These are phyloP conservation scores for Papilio gigon DNA, from an alignment of 2,888 invertebrate species.

Conservation along the genomic window DNA sequence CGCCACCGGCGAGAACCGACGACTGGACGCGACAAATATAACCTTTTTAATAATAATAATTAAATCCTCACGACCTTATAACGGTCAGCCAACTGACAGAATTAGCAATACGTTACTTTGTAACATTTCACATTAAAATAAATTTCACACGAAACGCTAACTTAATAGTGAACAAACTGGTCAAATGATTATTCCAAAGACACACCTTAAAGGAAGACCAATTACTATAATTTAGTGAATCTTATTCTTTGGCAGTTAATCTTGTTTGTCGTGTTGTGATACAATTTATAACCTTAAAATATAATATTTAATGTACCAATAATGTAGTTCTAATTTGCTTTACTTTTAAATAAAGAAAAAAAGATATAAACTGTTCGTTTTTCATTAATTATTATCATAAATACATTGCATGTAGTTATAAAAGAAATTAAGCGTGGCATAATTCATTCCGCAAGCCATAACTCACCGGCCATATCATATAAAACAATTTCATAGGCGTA, in stretches of 20 bases:
- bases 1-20: slow-evolving; percentile 43
- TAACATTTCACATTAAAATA: not conserved
- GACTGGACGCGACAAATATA: slow-evolving; percentile 52
- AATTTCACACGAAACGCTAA: not conserved
- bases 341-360: not conserved
- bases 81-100: not conserved
- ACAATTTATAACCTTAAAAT: not conserved
- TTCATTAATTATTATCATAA: slow-evolving; percentile 2
- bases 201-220: no score
- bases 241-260: not conserved
- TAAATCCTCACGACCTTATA: not conserved
- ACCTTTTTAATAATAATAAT: slow-evolving; percentile 29
- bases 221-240: no score
- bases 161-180: not conserved
- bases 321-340: not conserved
- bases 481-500: slow-evolving; percentile 17
- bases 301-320: not conserved
- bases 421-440: not conserved
- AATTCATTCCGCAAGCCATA: slow-evolving; percentile 4
- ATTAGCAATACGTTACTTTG: not conserved
- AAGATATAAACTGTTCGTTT: not conserved
- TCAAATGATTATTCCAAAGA: no score
- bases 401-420: not conserved
- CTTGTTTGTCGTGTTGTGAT: not conserved
- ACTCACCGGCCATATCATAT: slow-evolving; percentile 15